Evolutionary conservation across 2,797 vertebrate species (phyloP), one percentile per base, ranked within the genome.

Genomic region (Tinamus major): DNA sequence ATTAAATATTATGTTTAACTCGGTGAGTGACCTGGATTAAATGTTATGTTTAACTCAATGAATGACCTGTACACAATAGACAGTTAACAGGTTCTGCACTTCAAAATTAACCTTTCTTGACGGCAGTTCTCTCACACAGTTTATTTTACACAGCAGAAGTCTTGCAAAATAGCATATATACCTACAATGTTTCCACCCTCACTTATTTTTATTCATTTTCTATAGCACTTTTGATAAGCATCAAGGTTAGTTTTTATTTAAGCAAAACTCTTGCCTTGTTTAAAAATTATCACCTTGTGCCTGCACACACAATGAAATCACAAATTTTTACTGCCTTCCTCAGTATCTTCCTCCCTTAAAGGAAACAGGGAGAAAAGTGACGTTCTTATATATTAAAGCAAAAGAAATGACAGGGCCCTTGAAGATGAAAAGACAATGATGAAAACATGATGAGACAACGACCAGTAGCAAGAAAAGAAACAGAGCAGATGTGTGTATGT

Each of bases 21-120:
- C 48, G 13, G 48, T 49, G 48, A 49, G 48, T 49, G 23, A 49
- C 23, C 48, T 24, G 23, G 48, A 6, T 91, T 95, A 94, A 39
- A 87, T 75, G 61, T 48, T 79, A 67, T 24, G 29, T 63, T 88
- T 85, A 82, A 74, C 35, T 72, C 85, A 90, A 63, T 80, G 51
- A 85, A 75, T 76, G 46, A 85, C 64, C 68, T 87, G 62, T 18
- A 92, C 65, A 91, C 53, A 92, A 95, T 3, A 85, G 46, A 75
- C 44, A 89, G 90, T 58, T 79, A 93, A 89, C 55, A 82, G 48
- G 33, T 64, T 55, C 64, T 18, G 64, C 42, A 64, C 33, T 53
- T 86, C 76, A 76, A 58, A 91, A 91, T 55, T 29, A 87, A 95
- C 55, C 46, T 44, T 29, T 63, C 41, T 59, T 70, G 48, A 85